Evolutionary conservation across 2,113 vertebrate genomes (phyloP), one percentile per base, ranked within the genome.

Genomic region (Chrysochloris asiatica): DNA sequence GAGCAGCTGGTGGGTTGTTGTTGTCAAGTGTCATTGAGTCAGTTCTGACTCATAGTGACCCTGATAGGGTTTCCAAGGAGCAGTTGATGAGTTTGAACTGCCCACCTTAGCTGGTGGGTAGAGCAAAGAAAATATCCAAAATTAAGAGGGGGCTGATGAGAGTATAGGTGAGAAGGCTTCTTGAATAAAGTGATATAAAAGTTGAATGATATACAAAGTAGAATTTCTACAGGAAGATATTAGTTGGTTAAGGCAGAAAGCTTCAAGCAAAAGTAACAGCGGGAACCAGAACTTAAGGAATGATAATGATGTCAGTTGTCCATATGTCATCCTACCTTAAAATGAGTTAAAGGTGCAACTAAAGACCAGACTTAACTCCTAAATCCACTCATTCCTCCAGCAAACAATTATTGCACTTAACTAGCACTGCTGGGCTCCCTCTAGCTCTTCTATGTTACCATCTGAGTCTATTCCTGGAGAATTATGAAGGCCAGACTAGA

Each of bases 141-240:
- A 78, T 67, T n/a, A 48, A 84, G 8, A 83, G 56, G 76, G 26
- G 4, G 10, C n/a, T 19, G 38, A 5, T 41, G 14, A 65, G n/a
- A 76, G n/a, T 77, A 36, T 72, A 71, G 61, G 21, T 80, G 28
- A 83, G 65, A 88, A 50, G 45, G 0, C 52, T 87, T 93, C 65
- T 84, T 84, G 41, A 93, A 59, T 52, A 89, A 83, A 41, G 52
- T 83, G 19, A 93, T 76, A 83, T 80, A 67, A 30, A 30, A 80
- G 8, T 83, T 52, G 11, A 41, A 47, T 86, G 24, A 52, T 76
- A 63, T 33, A 77, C n/a, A 63, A 13, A 19, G 8, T 75, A 65
- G 21, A 41, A n/a, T 89, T 88, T 91, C 67, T 26, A 28, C 43
- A 86, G 56, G 30, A 84, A 61, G 45, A 43, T 80, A 21, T 50